Base-by-base conservation (phyloP, 2,888 invertebrate species). In the Caenorhabditis panamensis region DNA sequence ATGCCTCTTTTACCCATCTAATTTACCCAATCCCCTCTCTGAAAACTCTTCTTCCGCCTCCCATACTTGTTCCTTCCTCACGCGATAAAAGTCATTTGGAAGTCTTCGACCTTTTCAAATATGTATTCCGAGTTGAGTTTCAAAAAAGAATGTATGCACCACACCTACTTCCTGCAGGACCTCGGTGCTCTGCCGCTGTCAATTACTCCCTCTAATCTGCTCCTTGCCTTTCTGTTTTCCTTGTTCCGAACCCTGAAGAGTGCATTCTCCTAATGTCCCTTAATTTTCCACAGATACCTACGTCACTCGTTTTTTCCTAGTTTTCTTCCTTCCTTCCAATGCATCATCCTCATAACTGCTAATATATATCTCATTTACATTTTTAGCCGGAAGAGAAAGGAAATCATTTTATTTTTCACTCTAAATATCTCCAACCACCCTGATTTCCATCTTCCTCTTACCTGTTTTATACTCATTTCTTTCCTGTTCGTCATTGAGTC, bases 361-460 rank as follows among this genome's bases (percentile, higher is more conserved):
- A 6, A 47, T 47, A 47, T 47, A 3, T 63, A 28, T 49, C 37
- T 53, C 24, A 66, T 66, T 66, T 66, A 56, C 66, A 66, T 66
- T 59, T 68, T 59, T 68, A 59, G 59, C 59, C 67, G 67, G 68
- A 68, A 62, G 31, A 31, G 31, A 31, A 31, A 31, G 31, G 31
- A 31, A 31, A 9, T 6, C 4, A 31, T 62, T 51, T 71, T 9
- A n/a, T 3, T 18, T 18, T 47, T 4, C 47, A 47, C 18, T 41
- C 13, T 13, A 18, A 2, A 11, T 41, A 41, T 41, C 13, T 31
- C 26, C 56, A 6, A 4, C 9, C 31, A 6, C 9, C 36, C 20
- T 58, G 16, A 24, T 47, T 67, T 58, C 44, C 24, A 9, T 51
- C 22, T 18, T n/a, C 26, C 9, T 16, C 26, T 31, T 31, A 28